Percentiles rank a stretch among this genome's conserved stretches.
Conservation (phyloP, 2,797 vertebrate species). For the Podarcis lilfordi region DNA sequence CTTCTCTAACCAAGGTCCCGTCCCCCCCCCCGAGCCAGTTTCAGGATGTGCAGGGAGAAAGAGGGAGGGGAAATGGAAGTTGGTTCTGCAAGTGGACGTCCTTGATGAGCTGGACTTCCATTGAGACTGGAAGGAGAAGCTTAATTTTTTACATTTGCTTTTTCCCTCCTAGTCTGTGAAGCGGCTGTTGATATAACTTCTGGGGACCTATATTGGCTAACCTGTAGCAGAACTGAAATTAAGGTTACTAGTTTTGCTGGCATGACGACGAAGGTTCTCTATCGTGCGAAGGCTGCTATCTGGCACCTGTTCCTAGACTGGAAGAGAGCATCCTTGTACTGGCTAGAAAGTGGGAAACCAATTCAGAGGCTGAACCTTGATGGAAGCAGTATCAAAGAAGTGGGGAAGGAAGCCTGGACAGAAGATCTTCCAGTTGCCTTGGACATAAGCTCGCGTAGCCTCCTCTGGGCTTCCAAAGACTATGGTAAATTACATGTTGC, state of each 20-base stretch:
- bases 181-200: constrained; percentile 82
- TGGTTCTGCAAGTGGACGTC: no score
- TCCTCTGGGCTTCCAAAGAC: constrained; percentile 84
- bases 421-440: constrained; percentile 71
- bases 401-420: constrained; percentile 76
- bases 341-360: constrained; percentile 79
- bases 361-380: constrained; percentile 80
- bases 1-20: no score
- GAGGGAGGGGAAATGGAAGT: no score
- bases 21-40: no score
- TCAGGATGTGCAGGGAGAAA: no score
- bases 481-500: constrained; percentile 70
- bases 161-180: constrained; percentile 78
- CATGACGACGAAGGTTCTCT: constrained; percentile 68
- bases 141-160: neutral
- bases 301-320: constrained; percentile 84
- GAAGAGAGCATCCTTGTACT: constrained; percentile 80
- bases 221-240: constrained; percentile 82
- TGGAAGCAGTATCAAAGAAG: constrained; percentile 72
- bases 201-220: constrained; percentile 85
- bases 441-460: constrained; percentile 80
- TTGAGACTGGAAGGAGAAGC: neutral
- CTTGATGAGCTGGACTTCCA: no score
- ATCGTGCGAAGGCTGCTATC: constrained; percentile 75
- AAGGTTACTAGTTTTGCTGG: constrained; percentile 68